These are phyloP conservation scores for Schizopygopsis malacanthus DNA, from an alignment of 2,797 vertebrate species.

Conservation along the genomic window DNA sequence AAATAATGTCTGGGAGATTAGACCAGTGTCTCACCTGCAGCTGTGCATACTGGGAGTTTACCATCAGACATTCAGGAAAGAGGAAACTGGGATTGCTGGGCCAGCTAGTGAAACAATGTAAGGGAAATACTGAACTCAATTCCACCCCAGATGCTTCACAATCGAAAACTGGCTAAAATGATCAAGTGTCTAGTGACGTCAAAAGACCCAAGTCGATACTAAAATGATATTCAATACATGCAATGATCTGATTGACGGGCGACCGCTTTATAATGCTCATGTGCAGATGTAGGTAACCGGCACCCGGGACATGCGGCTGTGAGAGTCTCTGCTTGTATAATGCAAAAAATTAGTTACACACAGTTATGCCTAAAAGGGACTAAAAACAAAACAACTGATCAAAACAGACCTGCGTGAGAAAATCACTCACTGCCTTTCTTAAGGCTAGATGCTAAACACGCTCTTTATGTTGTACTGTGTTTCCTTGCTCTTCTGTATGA, in stretches of 20 bases:
- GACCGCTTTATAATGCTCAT: neutral
- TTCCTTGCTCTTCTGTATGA: too few species aligned
- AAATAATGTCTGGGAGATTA: neutral
- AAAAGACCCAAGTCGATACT: neutral
- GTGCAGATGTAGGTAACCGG: neutral
- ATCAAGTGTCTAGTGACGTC: neutral
- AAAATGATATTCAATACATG: neutral
- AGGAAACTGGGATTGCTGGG: constrained; percentile 91
- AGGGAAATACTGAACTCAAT: neutral
- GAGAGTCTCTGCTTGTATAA: neutral
- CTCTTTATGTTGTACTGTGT: neutral
- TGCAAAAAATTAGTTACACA: too few species aligned
- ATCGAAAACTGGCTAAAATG: neutral
- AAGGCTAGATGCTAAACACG: too few species aligned
- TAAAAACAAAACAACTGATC: neutral
- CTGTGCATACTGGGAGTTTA: constrained; percentile 92
- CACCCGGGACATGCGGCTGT: neutral
- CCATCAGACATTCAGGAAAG: constrained; percentile 94
- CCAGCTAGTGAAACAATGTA: constrained; percentile 80
- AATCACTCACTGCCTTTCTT: too few species aligned
- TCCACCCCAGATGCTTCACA: neutral
- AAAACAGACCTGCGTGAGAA: neutral
- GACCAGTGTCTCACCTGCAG: constrained; percentile 83
- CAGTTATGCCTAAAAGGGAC: neutral
- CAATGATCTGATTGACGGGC: neutral